phyloP scores from a whole-genome alignment of 92 coral and sea anemone genomes.

The Phenganax stokvisi region DNA sequence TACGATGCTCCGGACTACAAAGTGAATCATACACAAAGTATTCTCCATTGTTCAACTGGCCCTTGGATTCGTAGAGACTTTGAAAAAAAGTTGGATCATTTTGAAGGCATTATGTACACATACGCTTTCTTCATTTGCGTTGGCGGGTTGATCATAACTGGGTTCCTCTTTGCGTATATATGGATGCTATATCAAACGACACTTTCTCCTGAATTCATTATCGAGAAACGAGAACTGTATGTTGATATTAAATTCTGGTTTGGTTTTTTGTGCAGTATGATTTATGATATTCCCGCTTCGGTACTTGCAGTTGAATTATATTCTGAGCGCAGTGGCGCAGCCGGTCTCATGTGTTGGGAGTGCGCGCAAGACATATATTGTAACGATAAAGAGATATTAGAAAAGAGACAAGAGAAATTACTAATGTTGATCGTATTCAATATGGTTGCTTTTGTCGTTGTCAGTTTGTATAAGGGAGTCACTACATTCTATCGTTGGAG shows the following conservation, averaged over 20 bases:
- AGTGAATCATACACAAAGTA: constrained; percentile 45
- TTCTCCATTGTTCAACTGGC: constrained; percentile 58
- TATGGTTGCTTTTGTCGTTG: constrained; percentile 49
- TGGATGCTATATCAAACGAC: constrained; percentile 52
- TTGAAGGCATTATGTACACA: constrained; percentile 50
- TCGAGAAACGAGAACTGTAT: constrained; percentile 54
- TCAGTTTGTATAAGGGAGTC: constrained; percentile 61
- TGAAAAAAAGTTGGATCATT: constrained; percentile 50
- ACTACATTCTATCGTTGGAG: constrained; percentile 75
- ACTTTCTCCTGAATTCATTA: constrained; percentile 42
- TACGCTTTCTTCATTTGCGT: constrained; percentile 57
- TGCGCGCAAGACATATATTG: constrained; percentile 59
- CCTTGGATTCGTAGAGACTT: constrained; percentile 62
- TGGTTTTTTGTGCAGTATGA: constrained; percentile 64
- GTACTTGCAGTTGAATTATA: constrained; percentile 60
- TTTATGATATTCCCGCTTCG: constrained; percentile 68
- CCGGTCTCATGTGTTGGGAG: constrained; percentile 63
- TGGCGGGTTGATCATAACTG: constrained; percentile 47
- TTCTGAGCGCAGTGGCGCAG: constrained; percentile 56
- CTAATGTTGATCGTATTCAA: constrained; percentile 50
- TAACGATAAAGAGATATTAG: constrained; percentile 50
- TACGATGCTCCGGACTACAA: constrained; percentile 33
- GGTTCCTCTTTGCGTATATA: constrained; percentile 46
- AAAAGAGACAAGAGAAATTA: constrained; percentile 45
- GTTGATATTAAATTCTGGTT: constrained; percentile 57